Conservation (phyloP, 2,113 vertebrate genomes). For the Australoheros scitulus region DNA sequence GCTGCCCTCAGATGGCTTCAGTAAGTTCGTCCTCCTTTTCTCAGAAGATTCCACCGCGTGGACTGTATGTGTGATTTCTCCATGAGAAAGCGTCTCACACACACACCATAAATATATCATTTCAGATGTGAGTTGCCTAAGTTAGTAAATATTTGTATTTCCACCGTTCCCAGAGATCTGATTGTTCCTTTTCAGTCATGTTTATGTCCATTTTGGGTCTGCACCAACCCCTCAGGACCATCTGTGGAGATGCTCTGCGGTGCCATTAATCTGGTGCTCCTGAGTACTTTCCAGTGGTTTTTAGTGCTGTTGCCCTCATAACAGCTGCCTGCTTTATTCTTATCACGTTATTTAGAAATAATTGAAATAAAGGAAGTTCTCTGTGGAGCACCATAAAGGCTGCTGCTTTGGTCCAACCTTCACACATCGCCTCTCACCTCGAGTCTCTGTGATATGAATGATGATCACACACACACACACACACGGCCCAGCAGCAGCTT, state of each 20-base stretch:
- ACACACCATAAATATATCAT: too few relatives aligned
- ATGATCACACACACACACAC: background rate
- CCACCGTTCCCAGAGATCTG: background rate
- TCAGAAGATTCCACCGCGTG: too few relatives aligned
- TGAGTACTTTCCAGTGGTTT: background rate
- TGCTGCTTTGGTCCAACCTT: background rate
- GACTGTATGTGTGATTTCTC: too few relatives aligned
- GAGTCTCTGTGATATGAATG: background rate
- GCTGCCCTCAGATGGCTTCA: too few relatives aligned
- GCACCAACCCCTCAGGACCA: background rate
- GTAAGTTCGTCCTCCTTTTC: too few relatives aligned
- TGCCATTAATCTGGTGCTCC: background rate
- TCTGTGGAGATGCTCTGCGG: background rate
- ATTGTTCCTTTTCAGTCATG: background rate
- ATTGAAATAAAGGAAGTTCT: background rate
- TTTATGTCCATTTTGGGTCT: background rate
- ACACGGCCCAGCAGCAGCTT: slow-evolving; percentile 25
- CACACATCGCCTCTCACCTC: background rate
- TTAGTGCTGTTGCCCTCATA: background rate
- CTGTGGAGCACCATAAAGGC: background rate
- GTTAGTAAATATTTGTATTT: background rate
- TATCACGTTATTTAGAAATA: background rate
- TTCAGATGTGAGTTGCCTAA: background rate
- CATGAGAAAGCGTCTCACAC: too few relatives aligned
- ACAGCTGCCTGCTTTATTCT: background rate